Evolutionary conservation across 2,113 vertebrate species (phyloP).

Genomic region (Pimephales promelas): DNA sequence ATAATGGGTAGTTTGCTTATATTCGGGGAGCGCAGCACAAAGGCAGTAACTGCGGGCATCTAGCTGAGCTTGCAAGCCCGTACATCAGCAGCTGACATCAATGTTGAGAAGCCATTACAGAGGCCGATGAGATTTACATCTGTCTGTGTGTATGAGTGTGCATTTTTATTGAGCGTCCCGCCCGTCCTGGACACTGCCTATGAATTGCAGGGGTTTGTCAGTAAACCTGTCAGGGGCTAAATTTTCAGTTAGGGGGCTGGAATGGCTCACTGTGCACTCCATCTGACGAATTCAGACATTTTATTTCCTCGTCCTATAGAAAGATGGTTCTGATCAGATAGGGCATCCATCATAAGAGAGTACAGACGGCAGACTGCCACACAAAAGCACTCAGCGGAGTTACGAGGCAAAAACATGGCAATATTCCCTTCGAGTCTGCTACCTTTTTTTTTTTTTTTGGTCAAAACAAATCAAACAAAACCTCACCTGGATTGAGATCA

Average conservation of each 20-base stretch:
- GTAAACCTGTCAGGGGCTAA: constrained; percentile 57
- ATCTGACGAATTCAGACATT: constrained; percentile 46
- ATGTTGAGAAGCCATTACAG: constrained; percentile 48
- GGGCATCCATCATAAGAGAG: constrained; percentile 47
- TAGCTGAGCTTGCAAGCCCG: constrained; percentile 40
- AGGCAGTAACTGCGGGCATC: constrained; percentile 32
- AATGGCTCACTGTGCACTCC: constrained; percentile 35
- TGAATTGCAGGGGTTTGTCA: constrained; percentile 52
- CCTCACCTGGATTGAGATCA: constrained; percentile 48
- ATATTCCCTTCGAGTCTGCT: constrained; percentile 21
- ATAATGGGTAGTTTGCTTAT: not conserved
- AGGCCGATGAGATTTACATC: constrained; percentile 35
- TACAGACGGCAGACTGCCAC: constrained; percentile 6
- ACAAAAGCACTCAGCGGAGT: constrained; percentile 23
- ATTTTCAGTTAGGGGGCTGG: constrained; percentile 28
- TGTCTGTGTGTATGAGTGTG: constrained; percentile 27
- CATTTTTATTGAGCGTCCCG: constrained; percentile 42
- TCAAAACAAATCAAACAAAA: constrained; percentile 32
- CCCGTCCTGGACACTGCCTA: constrained; percentile 16
- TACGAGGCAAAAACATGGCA: constrained; percentile 32
- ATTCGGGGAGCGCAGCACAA: not conserved
- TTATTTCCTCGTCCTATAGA: constrained; percentile 40
- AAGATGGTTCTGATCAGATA: constrained; percentile 50
- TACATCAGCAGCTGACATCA: constrained; percentile 38
- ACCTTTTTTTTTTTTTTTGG: constrained; percentile 19